Conservation (phyloP, 1,140 invertebrate genomes). For the Cyclargus thomasi region DNA sequence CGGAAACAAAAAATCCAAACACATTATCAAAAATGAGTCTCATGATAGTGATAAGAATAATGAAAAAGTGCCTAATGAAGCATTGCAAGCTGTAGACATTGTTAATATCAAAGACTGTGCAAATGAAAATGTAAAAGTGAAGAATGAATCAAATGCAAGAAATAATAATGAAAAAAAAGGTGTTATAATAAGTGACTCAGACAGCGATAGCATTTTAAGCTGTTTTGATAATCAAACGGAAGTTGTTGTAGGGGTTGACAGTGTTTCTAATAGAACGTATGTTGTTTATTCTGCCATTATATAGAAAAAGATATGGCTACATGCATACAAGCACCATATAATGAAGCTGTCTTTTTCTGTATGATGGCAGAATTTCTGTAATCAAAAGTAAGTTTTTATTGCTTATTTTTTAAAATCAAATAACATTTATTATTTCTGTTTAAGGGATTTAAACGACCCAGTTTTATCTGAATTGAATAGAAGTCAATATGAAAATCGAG, state of each 20-base stretch:
- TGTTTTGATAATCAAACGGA: conserved; percentile 28
- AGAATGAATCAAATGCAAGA: neutral
- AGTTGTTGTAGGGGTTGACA: conserved; percentile 47
- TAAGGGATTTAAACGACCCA: conserved; percentile 39
- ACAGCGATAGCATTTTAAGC: conserved; percentile 36
- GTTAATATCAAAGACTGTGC: neutral
- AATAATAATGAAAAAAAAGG: conserved; percentile 20
- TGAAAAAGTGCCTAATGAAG: neutral
- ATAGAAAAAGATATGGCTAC: no score
- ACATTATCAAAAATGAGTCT: neutral
- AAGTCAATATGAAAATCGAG: conserved; percentile 31
- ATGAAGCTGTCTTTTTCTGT: no score
- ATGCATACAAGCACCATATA: no score
- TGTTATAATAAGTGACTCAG: conserved; percentile 51
- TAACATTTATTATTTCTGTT: conserved; percentile 29
- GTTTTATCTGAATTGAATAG: conserved; percentile 37
- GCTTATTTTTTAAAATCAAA: neutral
- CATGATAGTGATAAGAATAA: neutral
- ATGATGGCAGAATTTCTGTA: no score
- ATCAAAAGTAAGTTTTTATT: neutral
- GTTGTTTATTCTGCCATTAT: conserved; percentile 27
- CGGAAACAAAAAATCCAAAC: neutral
- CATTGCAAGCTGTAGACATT: neutral
- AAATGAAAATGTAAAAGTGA: no score
- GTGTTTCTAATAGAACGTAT: conserved; percentile 42